A percentile compares a stretch with the other conserved stretches of the same genome.
These are phyloP conservation scores for Ganaspis sp. DNA, from an alignment of 1,140 invertebrate species.

Conservation along the genomic window DNA sequence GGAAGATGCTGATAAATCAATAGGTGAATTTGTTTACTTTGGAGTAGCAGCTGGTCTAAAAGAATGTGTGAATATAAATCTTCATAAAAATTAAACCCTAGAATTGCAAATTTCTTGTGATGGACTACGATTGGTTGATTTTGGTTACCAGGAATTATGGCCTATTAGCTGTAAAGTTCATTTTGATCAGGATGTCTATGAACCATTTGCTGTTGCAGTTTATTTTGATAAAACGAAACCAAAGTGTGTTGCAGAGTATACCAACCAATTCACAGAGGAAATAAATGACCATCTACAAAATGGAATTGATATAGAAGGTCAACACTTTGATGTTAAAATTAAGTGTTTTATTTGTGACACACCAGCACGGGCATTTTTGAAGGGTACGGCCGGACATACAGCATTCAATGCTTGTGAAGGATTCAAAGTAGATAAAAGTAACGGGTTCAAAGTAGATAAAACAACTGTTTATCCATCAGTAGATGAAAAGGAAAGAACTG, in stretches of 20 bases:
- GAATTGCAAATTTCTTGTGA: conserved; percentile 38
- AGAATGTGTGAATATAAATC: conserved; percentile 11
- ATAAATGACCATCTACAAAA: too few species aligned
- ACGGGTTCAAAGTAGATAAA: not conserved
- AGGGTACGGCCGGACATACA: not conserved
- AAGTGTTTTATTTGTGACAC: conserved; percentile 34
- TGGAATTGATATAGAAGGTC: too few species aligned
- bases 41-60: conserved; percentile 31
- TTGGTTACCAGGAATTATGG: conserved; percentile 32
- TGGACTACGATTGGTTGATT: conserved; percentile 27
- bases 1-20: not conserved
- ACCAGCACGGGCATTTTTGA: conserved; percentile 16
- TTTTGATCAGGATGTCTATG: not conserved
- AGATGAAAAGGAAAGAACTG: conserved; percentile 26
- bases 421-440: too few species aligned
- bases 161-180: conserved; percentile 34
- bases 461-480: not conserved
- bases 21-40: conserved; percentile 40
- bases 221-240: too few species aligned
- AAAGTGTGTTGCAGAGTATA: too few species aligned
- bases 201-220: not conserved
- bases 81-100: conserved; percentile 19
- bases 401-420: not conserved
- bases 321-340: not conserved
- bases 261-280: too few species aligned